Evolutionary conservation across 2,797 vertebrate genomes (phyloP), one percentile per base, ranked within the genome.

Genomic region (Atherinosoma microstoma): DNA sequence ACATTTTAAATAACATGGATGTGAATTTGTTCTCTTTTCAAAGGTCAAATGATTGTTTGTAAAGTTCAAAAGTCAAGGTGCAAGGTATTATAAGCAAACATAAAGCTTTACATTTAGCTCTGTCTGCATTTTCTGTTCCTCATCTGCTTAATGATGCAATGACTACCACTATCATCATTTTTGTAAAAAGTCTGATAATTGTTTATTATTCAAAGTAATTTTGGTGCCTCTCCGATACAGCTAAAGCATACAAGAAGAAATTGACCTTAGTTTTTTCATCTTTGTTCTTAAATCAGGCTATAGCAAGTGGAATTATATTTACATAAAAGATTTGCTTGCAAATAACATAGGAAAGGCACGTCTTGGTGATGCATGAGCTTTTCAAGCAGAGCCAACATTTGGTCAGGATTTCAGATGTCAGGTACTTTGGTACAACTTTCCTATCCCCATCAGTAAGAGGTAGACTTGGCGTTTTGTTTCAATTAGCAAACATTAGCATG

Each of bases 11-110:
- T 58, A 65, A 80, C 42, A 42, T 51, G 71, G 91, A 89, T 91
- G 91, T 87, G 83, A 92, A 91, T 91, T 89, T 85, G 76, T 87
- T 77, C 72, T 87, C 56, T 79, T 87, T 84, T 83, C 58, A 71
- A 75, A 70, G 78, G 79, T 85, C 70, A 84, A 59, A 82, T 76
- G 13, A 68, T 83, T 88, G 85, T 78, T 85, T 78, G 73, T 84
- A 66, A 86, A 58, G 87, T 87, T 84, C 71, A 64, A 66, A 78
- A 82, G 75, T 61, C 27, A 40, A 67, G 59, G 49, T 78, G 62
- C 66, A 63, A 79, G 59, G 71, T 71, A 51, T 69, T 57, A 63
- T n/a, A 53, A 73, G 63, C 38, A 64, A 67, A 56, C 71, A 16
- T 58, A 51, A 45, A 68, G 62, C 32, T 77, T 73, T 65, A 29